Percentiles rank a stretch among this genome's conserved stretches.
These are phyloP conservation scores for Apis cerana DNA, from an alignment of 1,140 invertebrate genomes.

Conservation along the genomic window DNA sequence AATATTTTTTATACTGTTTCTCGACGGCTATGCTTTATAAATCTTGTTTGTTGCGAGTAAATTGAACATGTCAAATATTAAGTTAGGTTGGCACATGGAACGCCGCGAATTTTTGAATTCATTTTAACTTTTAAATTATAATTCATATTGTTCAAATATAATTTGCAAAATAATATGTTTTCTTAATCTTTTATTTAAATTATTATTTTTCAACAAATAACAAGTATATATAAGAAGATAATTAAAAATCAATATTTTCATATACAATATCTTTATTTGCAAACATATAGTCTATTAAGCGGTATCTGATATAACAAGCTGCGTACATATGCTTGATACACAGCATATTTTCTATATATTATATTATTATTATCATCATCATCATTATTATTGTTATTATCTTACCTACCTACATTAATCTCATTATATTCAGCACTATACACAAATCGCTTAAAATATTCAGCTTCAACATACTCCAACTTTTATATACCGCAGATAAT, in stretches of 20 bases:
- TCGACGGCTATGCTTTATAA: not conserved
- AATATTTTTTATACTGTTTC: not conserved
- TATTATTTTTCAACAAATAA: not conserved
- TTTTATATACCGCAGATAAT: slow-evolving; percentile 58
- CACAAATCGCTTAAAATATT: slow-evolving; percentile 68
- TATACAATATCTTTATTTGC: not conserved
- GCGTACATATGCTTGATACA: slow-evolving; percentile 49
- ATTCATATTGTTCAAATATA: not conserved
- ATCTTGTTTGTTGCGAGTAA: too few relatives aligned
- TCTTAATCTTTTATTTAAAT: too few relatives aligned
- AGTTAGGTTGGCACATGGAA: not conserved
- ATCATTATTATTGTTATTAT: slow-evolving; percentile 54
- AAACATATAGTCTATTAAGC: not conserved
- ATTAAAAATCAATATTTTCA: not conserved
- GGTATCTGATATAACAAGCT: slow-evolving; percentile 46
- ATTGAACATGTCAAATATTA: not conserved
- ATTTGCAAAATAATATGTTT: not conserved
- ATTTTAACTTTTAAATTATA: not conserved
- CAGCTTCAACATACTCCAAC: slow-evolving; percentile 65
- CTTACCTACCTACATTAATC: slow-evolving; percentile 61
- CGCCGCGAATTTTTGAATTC: not conserved
- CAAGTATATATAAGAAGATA: not conserved
- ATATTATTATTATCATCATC: slow-evolving; percentile 53
- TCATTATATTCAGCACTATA: slow-evolving; percentile 66
- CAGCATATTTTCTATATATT: slow-evolving; percentile 66